Evolutionary conservation across 2,113 vertebrate species (phyloP), one percentile per base, ranked within the genome.

Genomic region (Dermatemys mawii): DNA sequence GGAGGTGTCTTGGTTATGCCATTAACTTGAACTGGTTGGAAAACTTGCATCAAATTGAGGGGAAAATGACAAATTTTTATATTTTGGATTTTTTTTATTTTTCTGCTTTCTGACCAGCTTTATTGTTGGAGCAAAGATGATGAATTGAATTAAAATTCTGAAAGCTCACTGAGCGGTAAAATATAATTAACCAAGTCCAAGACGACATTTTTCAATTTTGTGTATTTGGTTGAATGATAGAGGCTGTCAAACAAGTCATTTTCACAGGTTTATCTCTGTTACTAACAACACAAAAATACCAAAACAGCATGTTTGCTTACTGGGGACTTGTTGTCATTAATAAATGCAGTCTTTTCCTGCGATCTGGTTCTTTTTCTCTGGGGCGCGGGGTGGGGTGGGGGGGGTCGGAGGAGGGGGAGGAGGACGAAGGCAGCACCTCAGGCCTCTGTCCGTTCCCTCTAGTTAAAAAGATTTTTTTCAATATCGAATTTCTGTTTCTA

Each of bases 161-260:
- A 90, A 93, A 93, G 78, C 6, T 16, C 48, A 93, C 91, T 93
- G 84, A 90, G 91, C 35, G 79, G 82, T 78, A 89, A 94, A 91
- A 80, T 84, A 55, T 38, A 84, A 92, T 80, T 93, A 96, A 82
- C 50, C 90, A 67, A 79, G 82, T 90, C 27, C 80, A n/a, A 89
- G 73, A 83, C 82, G 63, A 14, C 78, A 91, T 96, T 92, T 87
- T 96, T 93, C 90, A 95, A 94, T 88, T 76, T 85, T 79, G 88
- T 93, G 85, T n/a, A 16, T 21, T 19, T 83, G 21, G 10, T 32
- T 73, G 48, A 93, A 87, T 84, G 54, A 78, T 86, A 93, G 49
- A 14, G 8, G 35, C 75, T 96, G 75, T 88, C 90, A 93, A 57
- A 81, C 29, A 90, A 44, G 85, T 83, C 2, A 88, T 86, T 90